phyloP scores from a whole-genome alignment of 2,888 invertebrate genomes.

The Eupithecia centaureata region DNA sequence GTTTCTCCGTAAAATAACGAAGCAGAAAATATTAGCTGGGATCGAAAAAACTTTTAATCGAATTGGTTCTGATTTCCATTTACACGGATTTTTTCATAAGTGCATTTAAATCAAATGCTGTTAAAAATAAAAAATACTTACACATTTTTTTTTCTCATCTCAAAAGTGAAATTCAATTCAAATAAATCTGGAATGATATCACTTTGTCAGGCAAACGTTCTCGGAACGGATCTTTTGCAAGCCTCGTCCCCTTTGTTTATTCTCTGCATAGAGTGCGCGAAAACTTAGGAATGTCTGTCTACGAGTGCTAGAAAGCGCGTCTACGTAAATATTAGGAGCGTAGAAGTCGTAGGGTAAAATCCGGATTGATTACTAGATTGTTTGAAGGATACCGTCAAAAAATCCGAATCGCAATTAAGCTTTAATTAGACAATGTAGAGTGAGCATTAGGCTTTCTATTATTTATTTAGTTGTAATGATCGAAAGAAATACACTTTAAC shows the following conservation, averaged over 20 bases:
- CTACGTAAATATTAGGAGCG: background rate
- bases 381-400: background rate
- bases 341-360: constrained; percentile 6
- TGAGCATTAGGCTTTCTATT: background rate
- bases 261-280: constrained; percentile 41
- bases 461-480: no score
- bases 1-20: background rate
- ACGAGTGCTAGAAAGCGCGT: constrained; percentile 7
- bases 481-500: no score
- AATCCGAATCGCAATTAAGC: background rate
- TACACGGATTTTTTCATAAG: background rate
- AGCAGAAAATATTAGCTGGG: background rate
- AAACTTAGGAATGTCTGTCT: constrained; percentile 16
- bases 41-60: background rate
- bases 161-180: constrained; percentile 43
- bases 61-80: background rate
- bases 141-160: constrained; percentile 23
- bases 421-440: background rate
- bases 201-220: constrained; percentile 43
- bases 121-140: no score
- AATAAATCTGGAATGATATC: constrained; percentile 49
- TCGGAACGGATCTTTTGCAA: constrained; percentile 46
- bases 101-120: background rate
- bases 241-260: constrained; percentile 52
- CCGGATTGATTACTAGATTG: background rate